These are phyloP conservation scores for Parazoanthus darwini DNA, from an alignment of 92 coral and sea anemone genomes.

Conservation along the genomic window DNA sequence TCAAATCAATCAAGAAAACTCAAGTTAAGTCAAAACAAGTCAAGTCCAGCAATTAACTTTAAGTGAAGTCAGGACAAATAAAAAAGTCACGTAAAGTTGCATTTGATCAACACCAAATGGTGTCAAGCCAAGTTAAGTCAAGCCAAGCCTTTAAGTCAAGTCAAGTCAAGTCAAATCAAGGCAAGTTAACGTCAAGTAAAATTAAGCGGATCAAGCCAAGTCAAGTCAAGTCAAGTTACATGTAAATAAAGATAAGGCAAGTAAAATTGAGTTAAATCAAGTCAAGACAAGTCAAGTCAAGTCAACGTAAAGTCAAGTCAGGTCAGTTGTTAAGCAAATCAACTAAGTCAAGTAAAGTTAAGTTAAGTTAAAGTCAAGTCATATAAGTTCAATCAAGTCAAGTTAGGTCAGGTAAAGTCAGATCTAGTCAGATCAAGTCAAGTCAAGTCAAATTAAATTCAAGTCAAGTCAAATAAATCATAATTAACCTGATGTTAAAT, in stretches of 20 bases:
- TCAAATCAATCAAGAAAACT: too few relatives aligned
- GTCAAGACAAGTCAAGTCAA: neutral
- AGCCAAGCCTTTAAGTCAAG: neutral
- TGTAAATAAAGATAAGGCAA: neutral
- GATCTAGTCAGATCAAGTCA: too few relatives aligned
- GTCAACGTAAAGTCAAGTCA: too few relatives aligned
- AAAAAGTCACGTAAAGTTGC: neutral
- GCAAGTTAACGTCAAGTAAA: neutral
- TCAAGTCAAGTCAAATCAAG: neutral
- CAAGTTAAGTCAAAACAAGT: neutral
- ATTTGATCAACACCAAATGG: neutral
- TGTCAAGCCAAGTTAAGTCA: neutral
- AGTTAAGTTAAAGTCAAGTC: too few relatives aligned
- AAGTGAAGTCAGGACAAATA: too few relatives aligned
- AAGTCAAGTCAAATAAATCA: too few relatives aligned
- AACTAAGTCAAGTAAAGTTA: too few relatives aligned
- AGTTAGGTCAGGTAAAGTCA: too few relatives aligned
- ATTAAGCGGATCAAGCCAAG: neutral
- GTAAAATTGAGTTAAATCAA: neutral
- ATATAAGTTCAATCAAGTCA: too few relatives aligned
- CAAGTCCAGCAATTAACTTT: neutral
- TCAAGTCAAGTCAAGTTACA: too few relatives aligned
- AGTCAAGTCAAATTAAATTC: too few relatives aligned
- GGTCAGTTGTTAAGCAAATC: neutral
- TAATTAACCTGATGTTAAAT: too few relatives aligned